phyloP scores from a whole-genome alignment of 2,113 vertebrate genomes.

The Oceanodroma tethys region DNA sequence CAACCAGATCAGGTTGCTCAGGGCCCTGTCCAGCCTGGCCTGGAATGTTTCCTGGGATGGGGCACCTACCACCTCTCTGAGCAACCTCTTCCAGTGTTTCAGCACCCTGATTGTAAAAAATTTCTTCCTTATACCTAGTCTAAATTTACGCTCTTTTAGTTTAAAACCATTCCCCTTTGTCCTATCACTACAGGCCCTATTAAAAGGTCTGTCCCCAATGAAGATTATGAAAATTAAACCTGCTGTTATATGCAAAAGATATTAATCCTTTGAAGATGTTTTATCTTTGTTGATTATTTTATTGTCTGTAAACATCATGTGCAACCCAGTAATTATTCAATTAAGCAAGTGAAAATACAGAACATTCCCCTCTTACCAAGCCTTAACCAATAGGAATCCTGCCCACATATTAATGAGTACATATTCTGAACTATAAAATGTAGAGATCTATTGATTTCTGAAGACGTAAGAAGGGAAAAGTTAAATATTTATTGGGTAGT shows the following conservation, averaged over 20 bases:
- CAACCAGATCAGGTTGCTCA: not conserved
- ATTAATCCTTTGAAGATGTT: not conserved
- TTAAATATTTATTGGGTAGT: slow-evolving; percentile 33
- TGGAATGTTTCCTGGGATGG: not conserved
- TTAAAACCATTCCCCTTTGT: not conserved
- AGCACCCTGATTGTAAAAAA: not conserved
- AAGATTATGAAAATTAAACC: not conserved
- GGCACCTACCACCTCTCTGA: not conserved
- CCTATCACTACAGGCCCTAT: not conserved
- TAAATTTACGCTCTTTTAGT: not conserved
- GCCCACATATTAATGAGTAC: slow-evolving; percentile 24
- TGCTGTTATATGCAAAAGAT: not conserved
- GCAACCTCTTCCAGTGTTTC: not conserved
- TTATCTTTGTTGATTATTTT: slow-evolving; percentile 50
- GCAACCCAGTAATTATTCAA: not conserved
- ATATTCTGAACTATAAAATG: slow-evolving; percentile 22
- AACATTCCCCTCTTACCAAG: slow-evolving; percentile 62
- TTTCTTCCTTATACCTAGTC: not conserved
- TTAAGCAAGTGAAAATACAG: slow-evolving; percentile 29
- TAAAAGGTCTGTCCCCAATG: not conserved
- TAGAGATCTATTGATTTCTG: slow-evolving; percentile 38
- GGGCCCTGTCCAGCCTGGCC: not conserved
- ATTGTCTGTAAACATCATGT: slow-evolving; percentile 56
- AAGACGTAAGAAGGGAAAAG: not conserved
- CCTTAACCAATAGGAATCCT: slow-evolving; percentile 50